A percentile compares a stretch with the other conserved stretches of the same genome.
Conservation (phyloP, 2,113 vertebrate genomes). For the Aphyosemion australe region DNA sequence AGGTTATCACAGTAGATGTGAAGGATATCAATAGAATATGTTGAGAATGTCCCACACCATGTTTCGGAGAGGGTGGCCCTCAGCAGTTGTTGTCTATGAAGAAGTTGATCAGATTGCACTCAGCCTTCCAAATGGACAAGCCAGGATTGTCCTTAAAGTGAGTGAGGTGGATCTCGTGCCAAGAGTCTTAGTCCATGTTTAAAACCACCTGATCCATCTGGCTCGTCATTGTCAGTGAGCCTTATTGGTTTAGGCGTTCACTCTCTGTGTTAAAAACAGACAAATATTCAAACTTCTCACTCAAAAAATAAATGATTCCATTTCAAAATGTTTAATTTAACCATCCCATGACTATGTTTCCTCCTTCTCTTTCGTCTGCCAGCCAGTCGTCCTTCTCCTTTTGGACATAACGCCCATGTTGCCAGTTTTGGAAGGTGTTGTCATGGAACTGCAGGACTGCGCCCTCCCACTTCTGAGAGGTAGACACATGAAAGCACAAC, state of each 20-base stretch:
- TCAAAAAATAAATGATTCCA: not conserved
- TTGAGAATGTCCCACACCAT: conserved; percentile 9
- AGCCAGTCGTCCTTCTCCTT: conserved; percentile 90
- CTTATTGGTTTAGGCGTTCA: conserved; percentile 13
- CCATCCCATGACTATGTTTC: not conserved
- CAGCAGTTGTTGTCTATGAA: conserved; percentile 11
- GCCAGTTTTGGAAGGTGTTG: conserved; percentile 89
- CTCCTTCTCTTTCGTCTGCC: conserved; percentile 60
- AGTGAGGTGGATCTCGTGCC: conserved; percentile 29
- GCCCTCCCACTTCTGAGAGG: conserved; percentile 92
- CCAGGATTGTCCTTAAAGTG: conserved; percentile 48
- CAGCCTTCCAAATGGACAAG: not conserved
- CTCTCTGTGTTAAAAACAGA: not conserved
- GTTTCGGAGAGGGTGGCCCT: not conserved
- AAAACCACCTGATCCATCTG: conserved; percentile 55
- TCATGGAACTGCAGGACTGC: conserved; percentile 98
- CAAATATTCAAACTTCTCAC: not conserved
- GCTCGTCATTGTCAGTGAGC: conserved; percentile 8
- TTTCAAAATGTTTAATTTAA: not conserved
- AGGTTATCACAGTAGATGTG: not conserved
- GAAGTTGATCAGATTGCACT: conserved; percentile 25
- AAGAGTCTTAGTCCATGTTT: conserved; percentile 44
- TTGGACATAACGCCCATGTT: conserved; percentile 96
- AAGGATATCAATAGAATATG: not conserved
- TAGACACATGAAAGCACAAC: conserved; percentile 42